Conservation (phyloP, 2,113 vertebrate genomes). For the Eretmodus cyanostictus region DNA sequence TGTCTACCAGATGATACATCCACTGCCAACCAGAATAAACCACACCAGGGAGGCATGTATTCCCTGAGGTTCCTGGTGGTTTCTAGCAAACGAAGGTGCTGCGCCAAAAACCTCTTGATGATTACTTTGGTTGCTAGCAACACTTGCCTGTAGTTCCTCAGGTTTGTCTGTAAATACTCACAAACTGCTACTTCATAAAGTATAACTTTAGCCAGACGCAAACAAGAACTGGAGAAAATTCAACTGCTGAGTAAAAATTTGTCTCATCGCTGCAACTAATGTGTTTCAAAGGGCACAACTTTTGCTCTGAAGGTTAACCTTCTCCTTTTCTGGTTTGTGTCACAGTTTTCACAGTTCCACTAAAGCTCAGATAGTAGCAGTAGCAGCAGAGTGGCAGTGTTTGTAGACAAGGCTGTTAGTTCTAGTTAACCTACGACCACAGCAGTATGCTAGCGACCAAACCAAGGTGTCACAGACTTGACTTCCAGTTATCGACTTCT, state of each 20-base stretch:
- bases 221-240: background rate
- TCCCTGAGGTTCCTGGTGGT: background rate
- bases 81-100: background rate
- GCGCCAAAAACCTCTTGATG: background rate
- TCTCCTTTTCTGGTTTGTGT: background rate
- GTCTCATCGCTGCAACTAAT: background rate
- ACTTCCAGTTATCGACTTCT: background rate
- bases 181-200: background rate
- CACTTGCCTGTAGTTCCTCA: rapidly evolving
- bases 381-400: background rate
- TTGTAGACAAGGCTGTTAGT: background rate
- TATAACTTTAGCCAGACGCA: background rate
- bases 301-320: background rate
- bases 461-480: background rate
- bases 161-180: background rate
- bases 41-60: background rate
- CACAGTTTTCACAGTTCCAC: background rate
- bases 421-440: background rate
- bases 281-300: rapidly evolving
- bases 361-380: background rate
- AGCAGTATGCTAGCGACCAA: background rate
- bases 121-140: background rate
- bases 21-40: background rate
- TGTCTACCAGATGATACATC: background rate
- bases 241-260: background rate